These are phyloP conservation scores for Lagenorhynchus albirostris DNA, from an alignment of 2,113 vertebrate species.

Conservation along the genomic window DNA sequence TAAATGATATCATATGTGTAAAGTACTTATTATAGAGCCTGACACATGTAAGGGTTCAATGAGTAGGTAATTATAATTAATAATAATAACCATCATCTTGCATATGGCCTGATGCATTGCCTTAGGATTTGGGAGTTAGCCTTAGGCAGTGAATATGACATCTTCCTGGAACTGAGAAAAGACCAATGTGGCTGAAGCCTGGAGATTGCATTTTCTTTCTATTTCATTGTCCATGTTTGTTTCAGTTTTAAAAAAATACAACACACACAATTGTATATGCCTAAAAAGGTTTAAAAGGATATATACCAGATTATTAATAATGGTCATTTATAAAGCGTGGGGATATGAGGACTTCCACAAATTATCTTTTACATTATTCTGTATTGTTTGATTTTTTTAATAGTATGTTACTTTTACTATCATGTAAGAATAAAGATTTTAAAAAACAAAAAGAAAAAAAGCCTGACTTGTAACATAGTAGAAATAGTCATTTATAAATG, in stretches of 20 bases:
- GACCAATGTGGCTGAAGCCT: not conserved
- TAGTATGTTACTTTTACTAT: not conserved
- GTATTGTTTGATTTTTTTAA: not conserved
- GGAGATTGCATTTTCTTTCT: not conserved
- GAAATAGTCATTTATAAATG: conserved; percentile 22
- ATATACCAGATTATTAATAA: not conserved
- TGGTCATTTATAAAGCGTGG: not conserved
- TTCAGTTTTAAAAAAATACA: not conserved
- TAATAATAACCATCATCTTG: not conserved
- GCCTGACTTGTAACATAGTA: not conserved
- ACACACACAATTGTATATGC: not conserved
- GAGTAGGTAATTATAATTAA: not conserved
- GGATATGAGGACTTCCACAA: not conserved
- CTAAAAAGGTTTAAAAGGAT: not conserved
- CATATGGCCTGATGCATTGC: not conserved
- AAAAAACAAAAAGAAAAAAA: not conserved
- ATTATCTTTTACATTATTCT: not conserved
- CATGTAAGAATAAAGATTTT: not conserved
- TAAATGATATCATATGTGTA: not conserved
- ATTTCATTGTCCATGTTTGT: not conserved
- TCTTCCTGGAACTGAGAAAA: not conserved
- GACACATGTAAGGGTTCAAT: not conserved
- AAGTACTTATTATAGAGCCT: not conserved
- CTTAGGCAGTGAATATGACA: not conserved
- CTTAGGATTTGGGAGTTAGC: not conserved